These are phyloP conservation scores for Cheirogaleus major DNA, from an alignment of 2,797 vertebrate genomes.

Conservation along the genomic window DNA sequence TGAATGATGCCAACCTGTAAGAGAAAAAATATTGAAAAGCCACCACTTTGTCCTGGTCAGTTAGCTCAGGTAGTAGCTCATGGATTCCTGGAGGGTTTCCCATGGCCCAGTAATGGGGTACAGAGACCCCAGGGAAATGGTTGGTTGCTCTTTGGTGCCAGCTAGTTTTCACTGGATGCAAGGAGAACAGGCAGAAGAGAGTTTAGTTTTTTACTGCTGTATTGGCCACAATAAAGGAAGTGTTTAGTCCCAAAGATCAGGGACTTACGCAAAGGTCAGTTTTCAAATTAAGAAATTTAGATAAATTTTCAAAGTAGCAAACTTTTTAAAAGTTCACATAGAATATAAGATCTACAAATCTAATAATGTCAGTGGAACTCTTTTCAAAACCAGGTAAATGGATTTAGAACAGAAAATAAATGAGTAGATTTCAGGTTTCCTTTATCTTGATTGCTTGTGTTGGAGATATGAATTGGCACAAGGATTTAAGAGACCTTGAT, in stretches of 20 bases:
- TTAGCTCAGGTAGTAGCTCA: background rate
- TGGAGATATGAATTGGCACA: background rate
- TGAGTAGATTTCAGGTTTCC: background rate
- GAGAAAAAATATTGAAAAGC: background rate
- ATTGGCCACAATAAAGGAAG: background rate
- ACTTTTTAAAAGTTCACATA: background rate
- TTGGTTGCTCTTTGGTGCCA: background rate
- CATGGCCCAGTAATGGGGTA: background rate
- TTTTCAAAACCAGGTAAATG: background rate
- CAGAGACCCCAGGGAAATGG: background rate
- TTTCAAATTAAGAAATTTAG: background rate
- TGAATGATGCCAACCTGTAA: background rate
- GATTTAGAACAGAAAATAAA: background rate
- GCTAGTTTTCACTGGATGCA: background rate
- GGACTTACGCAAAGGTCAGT: background rate
- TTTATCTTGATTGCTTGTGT: background rate
- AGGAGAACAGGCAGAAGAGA: background rate
- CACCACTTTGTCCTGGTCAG: background rate
- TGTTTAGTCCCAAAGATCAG: background rate
- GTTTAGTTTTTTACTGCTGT: background rate
- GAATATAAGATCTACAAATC: background rate
- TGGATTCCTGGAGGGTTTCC: background rate
- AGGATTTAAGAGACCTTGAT: background rate
- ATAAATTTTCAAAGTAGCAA: background rate
- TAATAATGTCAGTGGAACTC: background rate